Evolutionary conservation across 2,797 vertebrate genomes (phyloP).

Genomic region (Staurois parvus): DNA sequence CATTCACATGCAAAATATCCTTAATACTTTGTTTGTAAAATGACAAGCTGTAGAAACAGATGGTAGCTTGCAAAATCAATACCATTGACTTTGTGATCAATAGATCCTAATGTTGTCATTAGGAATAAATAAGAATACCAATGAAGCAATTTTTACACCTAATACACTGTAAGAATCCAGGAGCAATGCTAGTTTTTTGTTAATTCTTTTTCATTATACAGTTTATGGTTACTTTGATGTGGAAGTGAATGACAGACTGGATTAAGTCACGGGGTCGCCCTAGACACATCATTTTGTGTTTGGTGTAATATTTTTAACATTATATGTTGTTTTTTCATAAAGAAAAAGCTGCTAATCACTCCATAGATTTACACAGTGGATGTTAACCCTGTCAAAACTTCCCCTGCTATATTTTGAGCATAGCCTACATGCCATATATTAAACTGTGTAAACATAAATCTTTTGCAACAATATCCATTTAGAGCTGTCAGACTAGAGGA

Average conservation of each 20-base stretch:
- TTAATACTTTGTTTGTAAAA: conserved; percentile 41
- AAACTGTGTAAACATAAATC: conserved; percentile 59
- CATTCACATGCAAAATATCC: conserved; percentile 47
- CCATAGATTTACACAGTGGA: background rate
- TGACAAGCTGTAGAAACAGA: conserved; percentile 42
- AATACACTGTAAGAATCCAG: conserved; percentile 23
- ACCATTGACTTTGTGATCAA: conserved; percentile 49
- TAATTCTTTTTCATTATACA: background rate
- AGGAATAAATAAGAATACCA: conserved; percentile 43
- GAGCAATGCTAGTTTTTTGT: background rate
- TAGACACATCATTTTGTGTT: background rate
- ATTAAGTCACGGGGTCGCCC: background rate
- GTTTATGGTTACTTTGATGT: background rate
- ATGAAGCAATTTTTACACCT: conserved; percentile 30
- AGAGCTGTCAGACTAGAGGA: conserved; percentile 64
- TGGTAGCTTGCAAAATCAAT: conserved; percentile 44
- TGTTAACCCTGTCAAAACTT: conserved; percentile 49
- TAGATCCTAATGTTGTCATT: conserved; percentile 53
- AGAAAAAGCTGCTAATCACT: background rate
- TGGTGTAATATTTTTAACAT: background rate
- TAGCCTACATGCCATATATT: conserved; percentile 21
- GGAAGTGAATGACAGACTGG: background rate
- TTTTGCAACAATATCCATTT: conserved; percentile 58
- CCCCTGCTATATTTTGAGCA: background rate
- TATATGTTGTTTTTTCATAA: conserved; percentile 4